Evolutionary conservation across 2,797 vertebrate genomes (phyloP).

Genomic region (Neosilurus hyrtlii): DNA sequence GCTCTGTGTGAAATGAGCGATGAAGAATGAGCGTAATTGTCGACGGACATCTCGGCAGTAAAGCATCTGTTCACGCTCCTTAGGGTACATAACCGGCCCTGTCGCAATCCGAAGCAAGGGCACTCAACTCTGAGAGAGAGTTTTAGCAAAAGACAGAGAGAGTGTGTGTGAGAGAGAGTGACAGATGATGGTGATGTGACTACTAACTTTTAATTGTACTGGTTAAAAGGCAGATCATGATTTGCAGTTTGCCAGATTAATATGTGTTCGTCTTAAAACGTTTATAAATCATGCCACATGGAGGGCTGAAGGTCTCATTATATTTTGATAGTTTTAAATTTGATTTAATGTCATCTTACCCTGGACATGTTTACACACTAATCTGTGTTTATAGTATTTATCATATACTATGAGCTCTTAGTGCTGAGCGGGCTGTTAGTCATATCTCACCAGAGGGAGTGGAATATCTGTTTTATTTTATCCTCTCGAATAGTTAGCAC

Average conservation of each 20-base stretch:
- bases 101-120: constrained; percentile 57
- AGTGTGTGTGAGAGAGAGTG: too few relatives aligned
- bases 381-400: background rate
- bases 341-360: background rate
- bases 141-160: background rate
- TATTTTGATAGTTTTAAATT: background rate
- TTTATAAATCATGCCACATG: background rate
- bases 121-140: constrained; percentile 6
- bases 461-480: too few relatives aligned
- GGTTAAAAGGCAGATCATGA: background rate
- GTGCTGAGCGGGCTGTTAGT: too few relatives aligned
- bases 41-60: constrained; percentile 84
- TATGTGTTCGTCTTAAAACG: background rate
- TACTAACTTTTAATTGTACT: background rate
- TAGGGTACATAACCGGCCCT: constrained; percentile 80
- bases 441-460: too few relatives aligned
- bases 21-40: constrained; percentile 85
- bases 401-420: background rate
- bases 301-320: background rate
- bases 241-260: background rate
- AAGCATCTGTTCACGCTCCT: constrained; percentile 85
- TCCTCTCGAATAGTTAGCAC: too few relatives aligned
- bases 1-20: constrained; percentile 83
- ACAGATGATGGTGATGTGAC: constrained; percentile 13
- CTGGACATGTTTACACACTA: background rate